Conservation (phyloP, 2,113 vertebrate species). For the Cyprinodon variegatus region DNA sequence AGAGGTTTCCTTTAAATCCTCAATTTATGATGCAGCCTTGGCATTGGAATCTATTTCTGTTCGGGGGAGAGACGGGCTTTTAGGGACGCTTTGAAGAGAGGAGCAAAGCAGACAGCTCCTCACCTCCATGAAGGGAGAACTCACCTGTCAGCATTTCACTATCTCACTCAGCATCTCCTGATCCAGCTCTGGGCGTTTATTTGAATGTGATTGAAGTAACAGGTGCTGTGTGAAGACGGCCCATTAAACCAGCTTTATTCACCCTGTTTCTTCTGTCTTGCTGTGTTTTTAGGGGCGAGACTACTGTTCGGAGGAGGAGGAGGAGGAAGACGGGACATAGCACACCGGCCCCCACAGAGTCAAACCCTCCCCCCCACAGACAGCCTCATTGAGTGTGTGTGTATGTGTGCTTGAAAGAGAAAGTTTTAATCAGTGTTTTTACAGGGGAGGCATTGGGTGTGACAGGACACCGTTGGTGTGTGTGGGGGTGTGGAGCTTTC, state of each 20-base stretch:
- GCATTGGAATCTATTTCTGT: conserved; percentile 2
- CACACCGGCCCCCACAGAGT: conserved; percentile 64
- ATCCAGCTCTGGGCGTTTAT: conserved; percentile 7
- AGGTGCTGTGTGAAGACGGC: conserved; percentile 18
- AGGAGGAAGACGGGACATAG: conserved; percentile 93
- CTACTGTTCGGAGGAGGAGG: conserved; percentile 90
- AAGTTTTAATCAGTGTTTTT: conserved; percentile 60
- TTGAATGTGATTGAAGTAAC: conserved; percentile 14
- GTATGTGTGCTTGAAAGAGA: conserved; percentile 27
- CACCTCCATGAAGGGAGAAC: conserved; percentile 17
- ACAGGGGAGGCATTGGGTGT: conserved; percentile 27
- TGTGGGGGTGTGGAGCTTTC: conserved; percentile 18
- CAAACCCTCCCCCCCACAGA: conserved; percentile 35
- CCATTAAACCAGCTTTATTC: conserved; percentile 8
- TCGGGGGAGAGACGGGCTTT: conserved; percentile 10
- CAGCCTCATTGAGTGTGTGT: conserved; percentile 60
- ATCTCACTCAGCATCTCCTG: conserved; percentile 2
- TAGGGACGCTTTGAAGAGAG: conserved; percentile 8
- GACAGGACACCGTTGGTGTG: conserved; percentile 42
- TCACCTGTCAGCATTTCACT: conserved; percentile 40
- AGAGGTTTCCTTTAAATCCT: not conserved
- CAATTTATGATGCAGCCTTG: not conserved
- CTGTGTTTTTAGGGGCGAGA: conserved; percentile 85
- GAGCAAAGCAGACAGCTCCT: conserved; percentile 7
- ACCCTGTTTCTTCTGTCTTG: not conserved